These are phyloP conservation scores for Cairina moschata DNA, from an alignment of 2,113 vertebrate genomes.

Conservation along the genomic window DNA sequence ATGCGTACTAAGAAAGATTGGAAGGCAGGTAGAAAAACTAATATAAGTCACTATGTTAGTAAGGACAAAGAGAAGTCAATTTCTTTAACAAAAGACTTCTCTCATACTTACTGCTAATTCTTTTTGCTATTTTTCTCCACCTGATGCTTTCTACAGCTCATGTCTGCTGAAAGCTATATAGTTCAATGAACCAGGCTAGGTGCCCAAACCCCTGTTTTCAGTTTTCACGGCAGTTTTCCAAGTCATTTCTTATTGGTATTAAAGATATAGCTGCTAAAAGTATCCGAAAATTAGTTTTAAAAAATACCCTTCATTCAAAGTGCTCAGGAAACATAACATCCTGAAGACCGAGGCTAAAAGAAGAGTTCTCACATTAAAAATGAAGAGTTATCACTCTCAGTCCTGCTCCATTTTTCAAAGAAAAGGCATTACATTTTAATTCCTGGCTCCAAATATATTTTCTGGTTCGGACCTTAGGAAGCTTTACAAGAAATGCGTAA, in stretches of 20 bases:
- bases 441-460: not conserved
- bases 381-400: not conserved
- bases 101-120: not conserved
- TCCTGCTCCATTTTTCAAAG: not conserved
- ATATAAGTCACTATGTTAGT: not conserved
- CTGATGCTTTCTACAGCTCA: not conserved
- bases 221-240: not conserved
- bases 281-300: not conserved
- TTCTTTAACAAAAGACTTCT: not conserved
- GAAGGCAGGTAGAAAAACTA: not conserved
- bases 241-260: not conserved
- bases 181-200: not conserved
- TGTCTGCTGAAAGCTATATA: not conserved
- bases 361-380: not conserved
- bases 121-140: not conserved
- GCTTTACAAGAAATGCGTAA: not conserved
- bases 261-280: not conserved
- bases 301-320: not conserved
- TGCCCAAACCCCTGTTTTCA: not conserved
- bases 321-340: not conserved
- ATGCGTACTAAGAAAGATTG: not conserved
- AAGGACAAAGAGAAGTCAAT: not conserved
- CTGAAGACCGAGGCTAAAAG: not conserved
- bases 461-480: not conserved
- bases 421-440: not conserved